Percentiles rank a stretch among this genome's conserved stretches.
phyloP scores from a whole-genome alignment of 1,140 invertebrate genomes.

The Monochamus saltuarius region DNA sequence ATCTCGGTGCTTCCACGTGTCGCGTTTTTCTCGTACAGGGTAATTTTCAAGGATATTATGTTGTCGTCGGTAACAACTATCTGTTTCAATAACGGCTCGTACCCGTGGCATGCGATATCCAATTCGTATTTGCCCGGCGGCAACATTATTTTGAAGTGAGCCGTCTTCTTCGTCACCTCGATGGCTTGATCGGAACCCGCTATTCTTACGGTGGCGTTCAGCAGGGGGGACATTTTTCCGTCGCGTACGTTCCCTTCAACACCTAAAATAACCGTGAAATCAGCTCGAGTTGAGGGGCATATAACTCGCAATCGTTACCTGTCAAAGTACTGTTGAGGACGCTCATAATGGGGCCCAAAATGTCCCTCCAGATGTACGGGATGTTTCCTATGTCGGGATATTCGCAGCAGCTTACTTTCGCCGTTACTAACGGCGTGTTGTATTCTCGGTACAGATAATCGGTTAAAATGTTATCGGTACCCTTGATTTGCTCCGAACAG shows the following conservation, averaged over 20 bases:
- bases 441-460: constrained; percentile 60
- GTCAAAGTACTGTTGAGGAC: constrained; percentile 60
- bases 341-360: constrained; percentile 68
- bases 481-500: constrained; percentile 31
- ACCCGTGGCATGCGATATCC: constrained; percentile 59
- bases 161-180: constrained; percentile 65
- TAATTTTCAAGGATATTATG: neutral
- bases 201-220: constrained; percentile 70
- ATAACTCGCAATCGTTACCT: constrained; percentile 45
- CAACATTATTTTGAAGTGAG: constrained; percentile 68
- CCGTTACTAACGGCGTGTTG: constrained; percentile 59
- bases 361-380: constrained; percentile 72
- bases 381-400: constrained; percentile 68
- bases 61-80: neutral
- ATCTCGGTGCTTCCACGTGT: neutral
- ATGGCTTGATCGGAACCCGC: constrained; percentile 58
- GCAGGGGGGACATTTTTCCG: constrained; percentile 60
- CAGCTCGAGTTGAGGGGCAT: neutral
- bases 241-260: constrained; percentile 73
- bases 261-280: constrained; percentile 55
- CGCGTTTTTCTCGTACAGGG: neutral
- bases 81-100: constrained; percentile 47
- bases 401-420: constrained; percentile 73
- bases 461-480: constrained; percentile 52
- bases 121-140: constrained; percentile 64